Evolutionary conservation across 2,888 invertebrate genomes (phyloP).

Genomic region (Ptychoptera contaminata): DNA sequence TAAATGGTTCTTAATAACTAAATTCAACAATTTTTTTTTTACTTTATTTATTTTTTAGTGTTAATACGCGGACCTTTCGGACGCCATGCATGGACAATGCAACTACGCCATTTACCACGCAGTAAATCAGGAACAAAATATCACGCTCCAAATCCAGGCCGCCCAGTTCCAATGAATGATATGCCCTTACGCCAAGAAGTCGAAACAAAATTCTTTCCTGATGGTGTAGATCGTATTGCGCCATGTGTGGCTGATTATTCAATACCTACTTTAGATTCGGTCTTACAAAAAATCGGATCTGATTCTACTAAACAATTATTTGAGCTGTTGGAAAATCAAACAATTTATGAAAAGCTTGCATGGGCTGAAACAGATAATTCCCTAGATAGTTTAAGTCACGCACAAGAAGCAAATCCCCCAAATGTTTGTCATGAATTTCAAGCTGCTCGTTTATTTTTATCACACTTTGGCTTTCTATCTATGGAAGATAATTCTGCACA

Average conservation of each 20-base stretch:
- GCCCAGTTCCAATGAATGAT: conserved; percentile 65
- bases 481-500: conserved; percentile 34
- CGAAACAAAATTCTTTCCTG: conserved; percentile 62
- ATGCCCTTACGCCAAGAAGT: conserved; percentile 44
- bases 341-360: conserved; percentile 38
- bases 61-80: conserved; percentile 88
- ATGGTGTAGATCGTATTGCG: conserved; percentile 60
- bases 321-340: conserved; percentile 56
- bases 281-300: conserved; percentile 40
- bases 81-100: conserved; percentile 87
- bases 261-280: conserved; percentile 73
- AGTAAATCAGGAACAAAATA: conserved; percentile 54
- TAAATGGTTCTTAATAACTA: background rate
- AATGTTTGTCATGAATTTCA: conserved; percentile 83
- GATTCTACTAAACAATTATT: conserved; percentile 42
- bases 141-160: conserved; percentile 39
- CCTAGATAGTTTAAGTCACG: conserved; percentile 32
- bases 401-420: conserved; percentile 63
- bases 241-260: conserved; percentile 80
- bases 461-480: conserved; percentile 85
- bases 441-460: conserved; percentile 84
- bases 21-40: background rate
- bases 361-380: conserved; percentile 33
- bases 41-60: conserved; percentile 34
- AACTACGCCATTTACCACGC: conserved; percentile 72